These are phyloP conservation scores for Tetrax tetrax DNA, from an alignment of 2,113 vertebrate species.

Conservation along the genomic window DNA sequence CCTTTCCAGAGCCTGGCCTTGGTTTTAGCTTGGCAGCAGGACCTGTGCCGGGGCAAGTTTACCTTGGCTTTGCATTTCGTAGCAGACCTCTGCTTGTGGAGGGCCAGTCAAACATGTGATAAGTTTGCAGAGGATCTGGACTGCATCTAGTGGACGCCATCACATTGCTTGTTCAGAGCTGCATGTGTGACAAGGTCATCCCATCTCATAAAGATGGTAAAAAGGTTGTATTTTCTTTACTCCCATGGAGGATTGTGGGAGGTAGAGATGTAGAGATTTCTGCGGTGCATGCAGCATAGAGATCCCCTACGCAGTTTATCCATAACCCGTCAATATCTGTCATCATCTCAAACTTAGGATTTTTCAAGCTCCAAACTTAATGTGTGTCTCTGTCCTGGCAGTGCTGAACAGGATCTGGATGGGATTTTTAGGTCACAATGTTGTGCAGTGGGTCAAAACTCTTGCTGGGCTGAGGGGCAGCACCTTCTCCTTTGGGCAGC, in stretches of 20 bases:
- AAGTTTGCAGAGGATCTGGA: background rate
- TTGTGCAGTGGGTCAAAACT: background rate
- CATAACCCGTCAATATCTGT: background rate
- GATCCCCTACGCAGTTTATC: background rate
- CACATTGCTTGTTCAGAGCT: background rate
- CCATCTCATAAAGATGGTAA: background rate
- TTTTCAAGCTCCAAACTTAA: background rate
- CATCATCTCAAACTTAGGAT: background rate
- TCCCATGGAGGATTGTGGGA: background rate
- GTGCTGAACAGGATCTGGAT: background rate
- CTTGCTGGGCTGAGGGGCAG: background rate
- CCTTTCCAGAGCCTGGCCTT: background rate
- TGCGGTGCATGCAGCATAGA: background rate
- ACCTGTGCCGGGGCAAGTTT: background rate
- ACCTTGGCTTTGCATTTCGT: background rate
- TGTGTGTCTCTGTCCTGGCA: background rate
- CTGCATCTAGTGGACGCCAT: background rate
- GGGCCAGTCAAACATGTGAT: background rate
- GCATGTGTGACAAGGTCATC: background rate
- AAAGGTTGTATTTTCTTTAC: background rate
- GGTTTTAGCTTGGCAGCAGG: background rate
- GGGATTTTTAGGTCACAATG: background rate
- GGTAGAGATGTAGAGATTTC: background rate
- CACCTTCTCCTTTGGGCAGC: background rate
- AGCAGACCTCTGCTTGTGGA: background rate